Base-by-base conservation (phyloP, 1,140 invertebrate genomes). In the Drosophila serrata region DNA sequence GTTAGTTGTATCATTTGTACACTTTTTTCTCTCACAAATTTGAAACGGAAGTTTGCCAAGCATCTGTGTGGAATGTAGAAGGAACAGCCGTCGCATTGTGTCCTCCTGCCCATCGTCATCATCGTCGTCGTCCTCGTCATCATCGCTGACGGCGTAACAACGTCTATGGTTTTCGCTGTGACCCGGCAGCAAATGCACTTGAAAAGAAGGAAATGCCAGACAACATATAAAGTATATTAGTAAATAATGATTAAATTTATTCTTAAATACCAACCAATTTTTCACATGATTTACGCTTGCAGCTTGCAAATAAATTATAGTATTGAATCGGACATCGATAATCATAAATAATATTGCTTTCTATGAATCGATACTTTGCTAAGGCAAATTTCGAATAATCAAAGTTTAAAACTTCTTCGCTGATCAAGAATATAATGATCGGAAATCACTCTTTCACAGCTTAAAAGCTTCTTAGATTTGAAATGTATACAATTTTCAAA, bases 41-140 rank as follows among this genome's bases (percentile, higher is more conserved):
- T 88, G 73, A 88, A 90, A 78, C 80, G 84, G 84, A 88, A 81
- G 75, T 70, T 74, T 55, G 35, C 61, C 24, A 37, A 58, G 58
- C 51, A 45, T 35, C 43, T 42, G 73, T 45, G 31, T 17, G 43
- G 31, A 22, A 69, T 42, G 53, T 55, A 43, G 69, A 19, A 43
- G 53, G n/a, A 48, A 31, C 29, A 42, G n/a, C 51, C 60, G 11
- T 31, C 11, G 46, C 59, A 51, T 57, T 46, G 56, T 46, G 56
- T 59, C 49, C 63, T 63, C 63, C 35, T 39, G 49, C 49, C 49
- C 51, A 56, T 40, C 17, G 27, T 65, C 48, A 78, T 29, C 74
- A 70, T 85, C 70, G 65, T 61, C 68, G 53, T 62, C 27, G 17
- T 57, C 61, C 0, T 17, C n/a, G 12, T 33, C 31, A 7, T 39